Conservation (phyloP, 2,113 vertebrate genomes). For the Sturnira hondurensis region DNA sequence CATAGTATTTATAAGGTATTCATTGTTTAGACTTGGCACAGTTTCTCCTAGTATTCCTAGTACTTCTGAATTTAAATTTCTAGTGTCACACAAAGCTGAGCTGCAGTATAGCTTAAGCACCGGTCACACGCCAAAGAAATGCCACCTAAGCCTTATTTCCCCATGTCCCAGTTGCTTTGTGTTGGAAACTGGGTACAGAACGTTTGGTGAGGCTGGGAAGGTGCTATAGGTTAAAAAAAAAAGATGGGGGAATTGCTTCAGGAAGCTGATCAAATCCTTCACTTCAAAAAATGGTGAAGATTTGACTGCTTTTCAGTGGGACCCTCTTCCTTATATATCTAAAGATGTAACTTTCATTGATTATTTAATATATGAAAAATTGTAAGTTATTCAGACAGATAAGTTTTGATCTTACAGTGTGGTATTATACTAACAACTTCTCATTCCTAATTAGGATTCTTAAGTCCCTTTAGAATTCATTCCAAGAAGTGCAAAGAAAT, state of each 20-base stretch:
- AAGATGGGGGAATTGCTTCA: not conserved
- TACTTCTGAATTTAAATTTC: not conserved
- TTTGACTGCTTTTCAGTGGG: not conserved
- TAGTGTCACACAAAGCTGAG: not conserved
- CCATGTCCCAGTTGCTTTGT: not conserved
- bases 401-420: not conserved
- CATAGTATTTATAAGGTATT: conserved; percentile 27
- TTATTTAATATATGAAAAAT: conserved; percentile 14
- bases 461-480: not conserved
- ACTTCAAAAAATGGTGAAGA: not conserved
- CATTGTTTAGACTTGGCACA: not conserved
- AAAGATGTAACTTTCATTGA: not conserved
- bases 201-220: not conserved
- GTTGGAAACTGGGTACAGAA: not conserved
- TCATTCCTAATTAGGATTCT: not conserved
- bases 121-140: not conserved
- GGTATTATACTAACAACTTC: not conserved
- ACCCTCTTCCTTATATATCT: not conserved
- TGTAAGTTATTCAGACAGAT: not conserved
- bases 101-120: not conserved
- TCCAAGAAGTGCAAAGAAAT: not conserved
- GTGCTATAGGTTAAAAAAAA: not conserved
- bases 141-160: not conserved
- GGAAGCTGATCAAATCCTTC: not conserved
- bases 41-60: not conserved